Base-by-base conservation (phyloP, 1,140 invertebrate species). In the Brachionus asplanchnoidis region DNA sequence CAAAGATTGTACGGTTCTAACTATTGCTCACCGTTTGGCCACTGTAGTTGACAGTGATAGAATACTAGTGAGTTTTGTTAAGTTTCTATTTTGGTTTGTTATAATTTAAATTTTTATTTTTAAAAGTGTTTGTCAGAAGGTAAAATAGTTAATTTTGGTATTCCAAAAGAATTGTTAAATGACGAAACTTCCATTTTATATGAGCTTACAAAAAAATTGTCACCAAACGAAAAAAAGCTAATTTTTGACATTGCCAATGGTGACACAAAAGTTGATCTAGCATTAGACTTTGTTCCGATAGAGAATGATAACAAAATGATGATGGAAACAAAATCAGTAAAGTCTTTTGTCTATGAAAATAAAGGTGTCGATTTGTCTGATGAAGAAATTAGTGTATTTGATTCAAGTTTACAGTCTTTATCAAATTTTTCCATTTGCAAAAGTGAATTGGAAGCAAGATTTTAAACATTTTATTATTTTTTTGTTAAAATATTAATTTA, bases 21-120 rank as follows among this genome's bases (percentile, higher is more conserved):
- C 96, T 0, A 97, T 98, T 88, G 96, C 96, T 66, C 96, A 97
- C 90, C 92, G 96, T 40, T 92, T 97, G 70, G 96, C 97, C 89
- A 97, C 95, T 44, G 97, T 97, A 84, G 92, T 97, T 92, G 95
- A 97, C 86, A 89, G 88, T 6, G 88, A 89, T 85, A 60, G 79
- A 82, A 82, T 82, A 14, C 14, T 82, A 12, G 79, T 82, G 65
- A 68, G 11, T 53, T 80, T 40, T 17, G 7, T 65, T 60, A 60
- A 80, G 0, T 5, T 42, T 53, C n/a, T 50, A 20, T 32, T 32
- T 53, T 28, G 12, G 8, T 65, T 42, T 66, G n/a, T 65, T 36
- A 0, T 36, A 1, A 8, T 36, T 12, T 7, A 36, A n/a, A 82
- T 82, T 28, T 20, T 77, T 53, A 50, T 12, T 46, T 46, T 46